Percentiles rank a stretch among this genome's conserved stretches.
These are phyloP conservation scores for Porites australiensis DNA, from an alignment of 64 coral and sea anemone genomes.

Conservation along the genomic window DNA sequence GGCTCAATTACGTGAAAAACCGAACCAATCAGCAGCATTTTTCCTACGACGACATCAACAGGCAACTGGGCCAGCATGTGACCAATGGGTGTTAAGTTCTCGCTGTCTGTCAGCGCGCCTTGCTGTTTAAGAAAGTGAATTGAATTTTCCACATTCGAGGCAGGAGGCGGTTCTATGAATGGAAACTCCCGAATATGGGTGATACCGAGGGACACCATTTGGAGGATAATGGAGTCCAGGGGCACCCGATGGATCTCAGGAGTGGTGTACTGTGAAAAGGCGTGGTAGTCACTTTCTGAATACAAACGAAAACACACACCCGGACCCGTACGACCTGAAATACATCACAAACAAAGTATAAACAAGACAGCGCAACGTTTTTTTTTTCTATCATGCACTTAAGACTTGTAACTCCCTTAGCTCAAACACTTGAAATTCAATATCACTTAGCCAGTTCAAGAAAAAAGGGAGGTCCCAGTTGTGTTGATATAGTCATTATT, in stretches of 20 bases:
- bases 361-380: neutral
- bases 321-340: conserved; percentile 92
- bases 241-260: conserved; percentile 94
- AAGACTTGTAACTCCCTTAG: too few species aligned
- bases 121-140: conserved; percentile 91
- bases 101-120: conserved; percentile 72
- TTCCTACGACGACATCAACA: conserved; percentile 99
- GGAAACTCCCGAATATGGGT: conserved; percentile 82
- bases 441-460: too few species aligned
- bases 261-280: conserved; percentile 97
- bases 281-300: conserved; percentile 93
- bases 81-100: conserved; percentile 65
- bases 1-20: conserved; percentile 98
- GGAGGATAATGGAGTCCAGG: conserved; percentile 92
- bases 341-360: neutral
- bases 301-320: conserved; percentile 97
- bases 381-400: too few species aligned
- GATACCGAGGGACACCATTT: conserved; percentile 95
- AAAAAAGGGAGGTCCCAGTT: too few species aligned
- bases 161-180: conserved; percentile 94
- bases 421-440: too few species aligned
- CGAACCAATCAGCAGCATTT: conserved; percentile 96
- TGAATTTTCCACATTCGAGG: conserved; percentile 95
- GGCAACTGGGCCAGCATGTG: conserved; percentile 89
- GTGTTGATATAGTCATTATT: too few species aligned